A percentile compares a stretch with the other conserved stretches of the same genome.
These are phyloP conservation scores for Heliconius charithonia DNA, from an alignment of 2,888 invertebrate genomes.

Conservation along the genomic window DNA sequence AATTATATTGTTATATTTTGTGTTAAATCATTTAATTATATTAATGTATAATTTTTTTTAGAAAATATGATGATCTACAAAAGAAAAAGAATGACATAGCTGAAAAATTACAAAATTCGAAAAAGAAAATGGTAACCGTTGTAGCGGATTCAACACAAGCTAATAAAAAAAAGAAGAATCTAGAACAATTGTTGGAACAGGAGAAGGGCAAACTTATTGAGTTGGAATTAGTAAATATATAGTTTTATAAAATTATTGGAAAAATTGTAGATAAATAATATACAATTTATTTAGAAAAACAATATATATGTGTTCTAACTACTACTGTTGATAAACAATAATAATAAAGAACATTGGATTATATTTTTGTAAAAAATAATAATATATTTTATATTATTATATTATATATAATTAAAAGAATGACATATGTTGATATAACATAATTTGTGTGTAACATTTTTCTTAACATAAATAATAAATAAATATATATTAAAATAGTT, in stretches of 20 bases:
- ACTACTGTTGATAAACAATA: no score
- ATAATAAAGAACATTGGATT: no score
- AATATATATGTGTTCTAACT: no score
- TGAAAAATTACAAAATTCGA: conserved; percentile 85
- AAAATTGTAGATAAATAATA: no score
- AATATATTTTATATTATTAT: no score
- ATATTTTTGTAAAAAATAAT: no score
- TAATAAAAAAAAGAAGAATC: conserved; percentile 90
- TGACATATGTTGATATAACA: no score
- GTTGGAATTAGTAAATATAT: conserved; percentile 67
- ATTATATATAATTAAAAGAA: no score
- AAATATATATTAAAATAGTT: neutral
- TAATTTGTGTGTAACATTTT: neutral
- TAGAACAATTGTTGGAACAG: conserved; percentile 86
- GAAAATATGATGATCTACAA: conserved; percentile 83
- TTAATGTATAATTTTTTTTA: conserved; percentile 52
- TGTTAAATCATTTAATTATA: neutral
- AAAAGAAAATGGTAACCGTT: conserved; percentile 86
- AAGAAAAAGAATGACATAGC: conserved; percentile 84
- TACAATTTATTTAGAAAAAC: no score
- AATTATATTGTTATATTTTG: no score
- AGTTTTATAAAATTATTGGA: conserved; percentile 17
- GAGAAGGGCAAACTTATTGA: conserved; percentile 87
- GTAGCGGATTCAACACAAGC: conserved; percentile 87
- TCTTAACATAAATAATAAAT: neutral